Evolutionary conservation across 2,113 vertebrate genomes (phyloP).

Genomic region (Salvelinus namaycush): DNA sequence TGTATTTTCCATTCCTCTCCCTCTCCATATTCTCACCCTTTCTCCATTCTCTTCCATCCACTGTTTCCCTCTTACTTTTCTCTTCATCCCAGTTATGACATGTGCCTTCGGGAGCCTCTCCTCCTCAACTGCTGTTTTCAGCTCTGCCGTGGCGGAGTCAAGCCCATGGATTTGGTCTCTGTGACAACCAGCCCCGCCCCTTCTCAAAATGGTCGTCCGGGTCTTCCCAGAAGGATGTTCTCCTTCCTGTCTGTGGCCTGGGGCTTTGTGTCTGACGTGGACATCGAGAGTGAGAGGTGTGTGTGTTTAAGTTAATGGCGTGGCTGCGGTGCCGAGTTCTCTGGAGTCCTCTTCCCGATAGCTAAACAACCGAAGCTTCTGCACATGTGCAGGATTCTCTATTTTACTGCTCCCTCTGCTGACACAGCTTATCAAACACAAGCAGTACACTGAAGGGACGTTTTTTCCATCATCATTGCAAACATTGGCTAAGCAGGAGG

Average conservation of each 20-base stretch:
- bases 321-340: neutral
- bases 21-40: too few relatives aligned
- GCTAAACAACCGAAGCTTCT: too few relatives aligned
- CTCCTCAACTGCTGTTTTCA: slow-evolving; percentile 88
- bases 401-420: neutral
- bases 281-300: slow-evolving; percentile 88
- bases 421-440: too few relatives aligned
- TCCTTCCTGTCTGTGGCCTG: slow-evolving; percentile 91
- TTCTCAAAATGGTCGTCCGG: slow-evolving; percentile 59
- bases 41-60: neutral
- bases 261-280: slow-evolving; percentile 92
- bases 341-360: too few relatives aligned
- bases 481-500: too few relatives aligned
- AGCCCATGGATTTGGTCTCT: slow-evolving; percentile 87
- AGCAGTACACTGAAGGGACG: too few relatives aligned
- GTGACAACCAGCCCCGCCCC: slow-evolving; percentile 81
- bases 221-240: slow-evolving; percentile 73
- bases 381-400: too few relatives aligned
- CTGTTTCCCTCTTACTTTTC: neutral
- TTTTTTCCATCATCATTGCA: too few relatives aligned
- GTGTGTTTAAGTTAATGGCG: neutral
- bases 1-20: neutral
- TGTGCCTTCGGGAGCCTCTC: slow-evolving; percentile 85
- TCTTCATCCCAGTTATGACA: slow-evolving; percentile 79
- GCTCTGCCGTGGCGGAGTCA: slow-evolving; percentile 81